phyloP scores from a whole-genome alignment of 2,797 vertebrate species.

The Zalophus californianus region DNA sequence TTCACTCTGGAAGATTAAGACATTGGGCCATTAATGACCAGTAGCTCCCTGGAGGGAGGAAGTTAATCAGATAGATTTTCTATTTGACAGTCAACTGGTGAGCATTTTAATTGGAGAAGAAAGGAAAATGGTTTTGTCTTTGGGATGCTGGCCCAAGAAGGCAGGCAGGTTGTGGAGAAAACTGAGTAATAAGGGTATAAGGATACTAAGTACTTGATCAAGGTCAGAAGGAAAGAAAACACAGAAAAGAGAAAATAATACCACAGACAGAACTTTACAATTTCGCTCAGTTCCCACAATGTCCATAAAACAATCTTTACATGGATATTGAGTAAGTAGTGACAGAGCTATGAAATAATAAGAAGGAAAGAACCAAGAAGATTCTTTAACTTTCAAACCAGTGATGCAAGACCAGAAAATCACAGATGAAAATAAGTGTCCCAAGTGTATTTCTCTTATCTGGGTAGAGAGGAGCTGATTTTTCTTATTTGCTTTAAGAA shows the following conservation, averaged over 20 bases:
- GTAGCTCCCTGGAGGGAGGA: background rate
- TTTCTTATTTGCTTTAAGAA: background rate
- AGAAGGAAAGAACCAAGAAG: conserved; percentile 11
- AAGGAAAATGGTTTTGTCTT: conserved; percentile 17
- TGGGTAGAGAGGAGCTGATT: background rate
- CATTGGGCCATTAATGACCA: background rate
- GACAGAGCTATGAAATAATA: background rate
- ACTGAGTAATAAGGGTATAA: background rate
- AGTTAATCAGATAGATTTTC: background rate
- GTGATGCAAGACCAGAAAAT: conserved; percentile 11
- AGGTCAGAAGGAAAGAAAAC: background rate
- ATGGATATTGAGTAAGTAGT: background rate
- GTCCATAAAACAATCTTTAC: background rate
- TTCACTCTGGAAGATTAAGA: conserved; percentile 40
- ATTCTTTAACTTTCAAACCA: background rate
- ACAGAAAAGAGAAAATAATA: background rate
- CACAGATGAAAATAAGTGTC: background rate
- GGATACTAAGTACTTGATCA: background rate
- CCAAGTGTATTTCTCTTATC: background rate
- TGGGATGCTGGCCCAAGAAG: background rate
- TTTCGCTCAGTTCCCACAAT: background rate
- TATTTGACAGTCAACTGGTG: background rate
- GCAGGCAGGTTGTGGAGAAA: background rate
- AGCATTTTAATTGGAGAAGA: background rate
- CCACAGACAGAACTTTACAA: background rate